Conservation (phyloP, 2,797 vertebrate species). For the Dermochelys coriacea region DNA sequence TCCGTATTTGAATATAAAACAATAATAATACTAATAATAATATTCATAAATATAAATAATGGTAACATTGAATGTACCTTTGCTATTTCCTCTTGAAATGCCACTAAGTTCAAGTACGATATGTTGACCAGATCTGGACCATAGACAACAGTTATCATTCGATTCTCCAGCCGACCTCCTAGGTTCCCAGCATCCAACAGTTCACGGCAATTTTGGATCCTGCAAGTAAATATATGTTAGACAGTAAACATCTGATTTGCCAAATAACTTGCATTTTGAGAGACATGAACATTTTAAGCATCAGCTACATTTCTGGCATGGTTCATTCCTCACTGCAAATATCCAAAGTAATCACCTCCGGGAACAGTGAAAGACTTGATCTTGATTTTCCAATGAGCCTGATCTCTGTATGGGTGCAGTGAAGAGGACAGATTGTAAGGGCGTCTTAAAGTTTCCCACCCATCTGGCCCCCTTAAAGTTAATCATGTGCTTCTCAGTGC, state of each 20-base stretch:
- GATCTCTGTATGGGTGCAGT: background rate
- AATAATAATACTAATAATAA: background rate
- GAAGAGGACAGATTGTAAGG: background rate
- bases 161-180: conserved; percentile 90
- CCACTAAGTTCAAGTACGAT: conserved; percentile 96
- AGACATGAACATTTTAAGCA: background rate
- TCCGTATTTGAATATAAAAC: accelerated
- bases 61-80: conserved; percentile 83
- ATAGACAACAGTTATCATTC: conserved; percentile 95
- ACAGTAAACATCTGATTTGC: background rate
- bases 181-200: conserved; percentile 91
- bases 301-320: background rate
- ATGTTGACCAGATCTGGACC: conserved; percentile 97
- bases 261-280: background rate
- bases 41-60: background rate
- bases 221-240: conserved; percentile 57
- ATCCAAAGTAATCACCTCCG: background rate
- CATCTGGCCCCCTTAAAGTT: background rate
- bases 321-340: background rate
- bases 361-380: background rate
- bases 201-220: conserved; percentile 95
- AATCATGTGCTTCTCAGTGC: background rate
- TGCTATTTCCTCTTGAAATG: conserved; percentile 96
- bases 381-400: background rate
- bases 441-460: background rate